These are phyloP conservation scores for Polyploca ridens DNA, from an alignment of 2,888 invertebrate species.

Conservation along the genomic window DNA sequence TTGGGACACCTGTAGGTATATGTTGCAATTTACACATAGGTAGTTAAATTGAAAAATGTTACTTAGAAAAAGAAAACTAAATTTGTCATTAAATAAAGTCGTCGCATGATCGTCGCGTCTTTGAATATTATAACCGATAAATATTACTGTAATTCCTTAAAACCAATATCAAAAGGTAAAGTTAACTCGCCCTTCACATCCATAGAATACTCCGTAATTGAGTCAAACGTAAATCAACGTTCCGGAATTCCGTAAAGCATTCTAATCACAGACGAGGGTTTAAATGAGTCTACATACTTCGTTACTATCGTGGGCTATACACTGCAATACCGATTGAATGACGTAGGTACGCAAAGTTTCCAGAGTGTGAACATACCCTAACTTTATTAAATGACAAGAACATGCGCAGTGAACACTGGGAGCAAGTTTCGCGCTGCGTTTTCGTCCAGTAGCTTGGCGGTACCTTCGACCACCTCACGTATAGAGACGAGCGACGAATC, in stretches of 20 bases:
- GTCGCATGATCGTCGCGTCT: background rate
- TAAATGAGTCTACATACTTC: background rate
- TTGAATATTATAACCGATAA: background rate
- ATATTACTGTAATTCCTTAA: background rate
- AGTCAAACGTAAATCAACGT: background rate
- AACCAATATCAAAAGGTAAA: background rate
- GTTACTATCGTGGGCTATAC: background rate
- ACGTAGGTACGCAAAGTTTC: constrained; percentile 21
- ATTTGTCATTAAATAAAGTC: too few relatives aligned
- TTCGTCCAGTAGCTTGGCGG: constrained; percentile 61
- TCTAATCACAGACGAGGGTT: background rate
- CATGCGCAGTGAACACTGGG: constrained; percentile 47
- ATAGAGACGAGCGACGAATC: constrained; percentile 37
- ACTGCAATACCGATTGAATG: constrained; percentile 8
- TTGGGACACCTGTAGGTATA: too few relatives aligned
- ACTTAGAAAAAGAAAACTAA: too few relatives aligned
- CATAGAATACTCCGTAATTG: background rate
- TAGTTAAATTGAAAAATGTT: too few relatives aligned
- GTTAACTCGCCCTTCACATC: background rate
- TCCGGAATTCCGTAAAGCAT: background rate
- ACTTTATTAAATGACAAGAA: constrained; percentile 27
- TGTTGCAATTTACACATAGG: too few relatives aligned
- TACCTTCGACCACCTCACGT: constrained; percentile 55
- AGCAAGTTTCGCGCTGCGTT: constrained; percentile 33
- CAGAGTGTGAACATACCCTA: constrained; percentile 23